Evolutionary conservation across 2,888 invertebrate genomes (phyloP).

Genomic region (Corbicula japonica): DNA sequence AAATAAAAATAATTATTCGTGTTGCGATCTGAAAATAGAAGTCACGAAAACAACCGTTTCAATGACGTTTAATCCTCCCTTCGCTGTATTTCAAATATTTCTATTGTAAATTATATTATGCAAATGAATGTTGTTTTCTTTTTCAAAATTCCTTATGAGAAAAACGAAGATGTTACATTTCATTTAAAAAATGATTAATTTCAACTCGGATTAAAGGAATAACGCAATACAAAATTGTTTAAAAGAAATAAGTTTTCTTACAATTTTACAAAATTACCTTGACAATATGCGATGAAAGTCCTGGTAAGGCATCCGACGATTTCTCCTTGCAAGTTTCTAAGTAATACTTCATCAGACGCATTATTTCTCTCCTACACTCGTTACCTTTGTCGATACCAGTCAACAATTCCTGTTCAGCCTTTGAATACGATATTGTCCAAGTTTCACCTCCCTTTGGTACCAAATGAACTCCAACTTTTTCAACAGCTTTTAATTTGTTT

Average conservation of each 20-base stretch:
- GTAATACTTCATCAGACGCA: constrained; percentile 19
- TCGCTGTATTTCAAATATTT: not conserved
- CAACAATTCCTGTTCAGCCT: constrained; percentile 38
- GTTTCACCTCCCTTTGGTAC: constrained; percentile 51
- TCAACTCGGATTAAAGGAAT: no score
- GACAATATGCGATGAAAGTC: constrained; percentile 19
- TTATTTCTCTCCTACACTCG: constrained; percentile 18
- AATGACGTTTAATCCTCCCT: not conserved
- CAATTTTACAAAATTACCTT: constrained; percentile 15
- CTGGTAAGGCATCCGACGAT: constrained; percentile 9
- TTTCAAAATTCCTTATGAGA: no score
- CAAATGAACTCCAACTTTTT: constrained; percentile 17
- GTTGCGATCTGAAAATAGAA: not conserved
- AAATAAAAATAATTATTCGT: not conserved
- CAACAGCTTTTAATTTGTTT: constrained; percentile 16
- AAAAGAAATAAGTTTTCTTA: not conserved
- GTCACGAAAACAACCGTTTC: not conserved
- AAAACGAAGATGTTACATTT: no score
- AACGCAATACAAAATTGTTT: not conserved
- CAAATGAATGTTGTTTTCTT: not conserved
- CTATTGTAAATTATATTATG: not conserved
- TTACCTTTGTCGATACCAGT: constrained; percentile 17
- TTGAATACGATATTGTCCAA: constrained; percentile 42
- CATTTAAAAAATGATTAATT: no score
- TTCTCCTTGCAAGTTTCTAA: constrained; percentile 15